phyloP scores from a whole-genome alignment of 2,113 vertebrate genomes.

The Alouatta palliata region DNA sequence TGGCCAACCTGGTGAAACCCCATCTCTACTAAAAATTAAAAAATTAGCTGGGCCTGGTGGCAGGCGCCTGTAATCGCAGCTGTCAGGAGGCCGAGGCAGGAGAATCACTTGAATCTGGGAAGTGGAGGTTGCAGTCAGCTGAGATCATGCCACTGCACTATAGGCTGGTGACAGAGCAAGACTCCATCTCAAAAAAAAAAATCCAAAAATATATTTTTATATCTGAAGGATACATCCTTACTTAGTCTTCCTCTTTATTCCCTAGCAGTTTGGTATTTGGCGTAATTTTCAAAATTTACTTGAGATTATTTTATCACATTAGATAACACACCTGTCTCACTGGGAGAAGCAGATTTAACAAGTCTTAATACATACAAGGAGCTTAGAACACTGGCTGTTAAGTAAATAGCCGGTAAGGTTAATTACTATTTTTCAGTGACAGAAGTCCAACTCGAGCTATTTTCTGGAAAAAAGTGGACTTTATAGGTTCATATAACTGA shows the following conservation, averaged over 20 bases:
- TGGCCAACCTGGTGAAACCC: no score
- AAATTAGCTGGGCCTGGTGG: no score
- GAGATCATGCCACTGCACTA: no score
- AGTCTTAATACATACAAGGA: not conserved
- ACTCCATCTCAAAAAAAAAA: no score
- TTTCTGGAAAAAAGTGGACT: not conserved
- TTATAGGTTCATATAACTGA: not conserved
- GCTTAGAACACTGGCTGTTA: not conserved
- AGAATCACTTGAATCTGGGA: no score
- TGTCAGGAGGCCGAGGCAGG: no score
- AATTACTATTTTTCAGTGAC: conserved; percentile 48
- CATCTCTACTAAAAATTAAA: no score
- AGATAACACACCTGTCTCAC: not conserved
- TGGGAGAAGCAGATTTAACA: not conserved
- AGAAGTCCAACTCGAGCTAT: not conserved
- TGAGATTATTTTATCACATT: not conserved
- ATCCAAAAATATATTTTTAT: not conserved
- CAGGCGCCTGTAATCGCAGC: no score
- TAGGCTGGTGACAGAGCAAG: no score
- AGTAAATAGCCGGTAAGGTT: conserved; percentile 30
- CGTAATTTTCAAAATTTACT: not conserved
- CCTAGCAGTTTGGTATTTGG: not conserved
- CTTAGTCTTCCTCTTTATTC: not conserved
- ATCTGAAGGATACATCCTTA: not conserved
- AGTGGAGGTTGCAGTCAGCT: no score